Evolutionary conservation across 2,113 vertebrate species (phyloP).

Genomic region (Fulica atra): DNA sequence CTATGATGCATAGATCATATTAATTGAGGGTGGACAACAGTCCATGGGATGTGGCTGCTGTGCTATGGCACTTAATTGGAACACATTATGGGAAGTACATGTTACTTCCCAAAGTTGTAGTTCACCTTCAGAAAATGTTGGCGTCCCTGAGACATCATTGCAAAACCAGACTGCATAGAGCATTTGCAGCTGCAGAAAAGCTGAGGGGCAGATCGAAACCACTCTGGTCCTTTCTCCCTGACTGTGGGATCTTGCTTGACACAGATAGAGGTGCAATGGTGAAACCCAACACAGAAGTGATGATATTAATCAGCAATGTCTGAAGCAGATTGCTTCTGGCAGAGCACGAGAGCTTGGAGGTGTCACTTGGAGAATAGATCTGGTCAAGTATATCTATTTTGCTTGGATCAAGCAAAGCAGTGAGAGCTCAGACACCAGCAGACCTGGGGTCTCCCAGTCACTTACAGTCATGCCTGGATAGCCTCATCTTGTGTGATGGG

Average conservation of each 20-base stretch:
- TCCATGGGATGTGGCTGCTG: neutral
- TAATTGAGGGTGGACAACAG: neutral
- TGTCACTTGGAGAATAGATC: neutral
- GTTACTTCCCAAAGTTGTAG: neutral
- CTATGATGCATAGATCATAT: neutral
- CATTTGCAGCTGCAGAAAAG: neutral
- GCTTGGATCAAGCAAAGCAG: neutral
- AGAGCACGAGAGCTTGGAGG: neutral
- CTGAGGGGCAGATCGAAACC: neutral
- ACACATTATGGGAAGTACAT: neutral
- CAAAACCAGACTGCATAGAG: neutral
- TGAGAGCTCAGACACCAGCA: neutral
- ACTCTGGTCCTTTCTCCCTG: neutral
- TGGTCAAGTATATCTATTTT: neutral
- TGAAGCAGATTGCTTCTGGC: neutral
- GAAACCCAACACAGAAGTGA: neutral
- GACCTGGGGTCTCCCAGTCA: neutral
- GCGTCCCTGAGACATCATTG: neutral
- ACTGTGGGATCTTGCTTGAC: neutral
- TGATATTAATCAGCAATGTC: neutral
- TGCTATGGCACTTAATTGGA: neutral
- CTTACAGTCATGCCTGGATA: neutral
- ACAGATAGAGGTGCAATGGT: neutral
- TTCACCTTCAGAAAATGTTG: neutral
- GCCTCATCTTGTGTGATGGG: neutral